phyloP scores from a whole-genome alignment of 2,888 invertebrate species.

The Euspilapteryx auroguttella region DNA sequence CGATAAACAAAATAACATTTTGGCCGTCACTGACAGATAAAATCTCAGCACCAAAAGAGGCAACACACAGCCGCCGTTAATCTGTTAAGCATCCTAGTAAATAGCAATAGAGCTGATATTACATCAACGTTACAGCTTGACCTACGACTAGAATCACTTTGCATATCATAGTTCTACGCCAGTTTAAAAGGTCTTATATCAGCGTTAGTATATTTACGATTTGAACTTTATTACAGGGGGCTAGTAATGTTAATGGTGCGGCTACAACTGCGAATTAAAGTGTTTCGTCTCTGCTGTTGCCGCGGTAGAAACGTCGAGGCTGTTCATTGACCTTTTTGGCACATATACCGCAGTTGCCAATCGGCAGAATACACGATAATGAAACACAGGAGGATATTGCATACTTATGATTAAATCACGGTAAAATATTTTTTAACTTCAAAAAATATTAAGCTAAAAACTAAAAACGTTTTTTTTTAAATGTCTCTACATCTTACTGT shows the following conservation, averaged over 20 bases:
- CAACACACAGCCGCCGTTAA: conserved; percentile 14
- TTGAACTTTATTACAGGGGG: conserved; percentile 24
- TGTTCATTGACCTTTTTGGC: conserved; percentile 60
- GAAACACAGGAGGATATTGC: too few relatives aligned
- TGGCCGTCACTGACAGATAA: conserved; percentile 43
- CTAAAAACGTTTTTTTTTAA: too few relatives aligned
- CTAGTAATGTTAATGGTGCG: conserved; percentile 20
- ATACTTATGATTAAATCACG: too few relatives aligned
- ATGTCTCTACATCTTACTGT: too few relatives aligned
- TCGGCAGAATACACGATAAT: conserved; percentile 2
- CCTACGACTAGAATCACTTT: conserved; percentile 21
- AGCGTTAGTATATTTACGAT: conserved; percentile 14
- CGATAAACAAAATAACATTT: conserved; percentile 60
- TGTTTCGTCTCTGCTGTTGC: conserved; percentile 20
- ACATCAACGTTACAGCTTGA: conserved; percentile 15
- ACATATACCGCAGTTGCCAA: conserved; percentile 25
- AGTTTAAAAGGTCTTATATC: conserved; percentile 30
- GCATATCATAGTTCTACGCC: conserved; percentile 22
- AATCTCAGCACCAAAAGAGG: conserved; percentile 15
- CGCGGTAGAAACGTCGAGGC: conserved; percentile 55
- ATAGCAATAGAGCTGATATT: conserved; percentile 26
- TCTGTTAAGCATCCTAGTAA: conserved; percentile 19
- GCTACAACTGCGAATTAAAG: conserved; percentile 15
- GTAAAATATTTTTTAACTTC: too few relatives aligned
- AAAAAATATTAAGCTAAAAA: too few relatives aligned